Base-by-base conservation (phyloP, 2,113 vertebrate genomes). In the Panurus biarmicus region DNA sequence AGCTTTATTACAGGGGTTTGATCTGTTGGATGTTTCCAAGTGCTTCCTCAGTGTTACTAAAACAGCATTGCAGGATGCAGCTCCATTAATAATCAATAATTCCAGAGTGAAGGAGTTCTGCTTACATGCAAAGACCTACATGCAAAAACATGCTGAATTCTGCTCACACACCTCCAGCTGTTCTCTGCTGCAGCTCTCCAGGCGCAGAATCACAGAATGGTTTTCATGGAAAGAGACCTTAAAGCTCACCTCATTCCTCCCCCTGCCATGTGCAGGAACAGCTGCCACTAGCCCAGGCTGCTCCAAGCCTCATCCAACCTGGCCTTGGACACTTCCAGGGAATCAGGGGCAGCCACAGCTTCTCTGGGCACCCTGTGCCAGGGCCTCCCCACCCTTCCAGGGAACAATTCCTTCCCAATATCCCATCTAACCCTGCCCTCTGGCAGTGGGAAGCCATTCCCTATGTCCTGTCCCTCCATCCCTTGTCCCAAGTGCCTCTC, bases 271-370 rank as follows among this genome's bases (percentile, higher is more conserved):
- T 12, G 7, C 70, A 69, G 47, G 10, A 29, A 31, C 47, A 47
- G 5, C 9, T 81, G 0, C 67, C 76, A 67, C 24, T 6, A 0
- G 0, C 9, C n/a, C 38, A 47, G 21, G 5, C 0, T 58, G 17
- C 17, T 53, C 61, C 51, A 29, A 54, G 1, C 20, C 19, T 64
- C 1, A 0, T 13, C 64, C 56, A 67, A 0, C 53, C 29, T 60
- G n/a, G 11, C 53, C 61, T 74, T 36, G 69, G 29, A 0, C 53
- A 67, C 38, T 74, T 0, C 28, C 69, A 81, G 60, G 45, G 60
- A 88, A 74, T 16, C 85, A 47, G 38, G 36, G 28, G 19, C 44
- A 73, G 33, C 60, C 60, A 19, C 67, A 73, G 58, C 44, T 88
- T 0, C 85, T 65, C 36, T 72, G 67, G 21, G 21, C 21, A 35